These are phyloP conservation scores for Phrynocephalus versicolor DNA, from an alignment of 2,113 vertebrate genomes.

Conservation along the genomic window DNA sequence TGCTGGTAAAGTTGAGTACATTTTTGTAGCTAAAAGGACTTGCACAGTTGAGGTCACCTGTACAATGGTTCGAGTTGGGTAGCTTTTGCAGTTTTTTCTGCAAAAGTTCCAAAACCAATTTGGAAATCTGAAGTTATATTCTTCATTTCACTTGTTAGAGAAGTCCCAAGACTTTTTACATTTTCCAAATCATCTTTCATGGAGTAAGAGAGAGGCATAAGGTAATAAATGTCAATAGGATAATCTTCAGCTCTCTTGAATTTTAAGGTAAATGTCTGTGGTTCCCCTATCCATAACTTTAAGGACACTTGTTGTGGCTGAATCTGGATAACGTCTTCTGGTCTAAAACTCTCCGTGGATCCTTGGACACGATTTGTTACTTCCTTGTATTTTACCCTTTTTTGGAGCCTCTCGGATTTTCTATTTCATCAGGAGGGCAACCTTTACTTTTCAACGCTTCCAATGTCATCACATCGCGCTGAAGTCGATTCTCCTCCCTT, in stretches of 20 bases:
- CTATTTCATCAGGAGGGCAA: constrained; percentile 78
- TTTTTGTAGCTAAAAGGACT: constrained; percentile 99
- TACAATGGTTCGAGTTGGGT: constrained; percentile 94
- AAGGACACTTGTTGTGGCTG: constrained; percentile 91
- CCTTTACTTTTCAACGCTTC: constrained; percentile 84
- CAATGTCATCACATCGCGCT: constrained; percentile 91
- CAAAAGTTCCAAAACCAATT: constrained; percentile 97
- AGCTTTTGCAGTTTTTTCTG: constrained; percentile 97
- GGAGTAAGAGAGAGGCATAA: constrained; percentile 97
- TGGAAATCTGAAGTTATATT: constrained; percentile 93
- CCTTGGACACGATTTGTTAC: constrained; percentile 90
- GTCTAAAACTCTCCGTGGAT: constrained; percentile 77
- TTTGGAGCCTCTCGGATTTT: constrained; percentile 86
- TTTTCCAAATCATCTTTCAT: constrained; percentile 99
- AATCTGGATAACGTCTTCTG: constrained; percentile 93
- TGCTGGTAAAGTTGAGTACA: constrained; percentile 88
- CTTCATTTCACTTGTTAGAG: constrained; percentile 91
- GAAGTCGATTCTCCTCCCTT: constrained; percentile 91
- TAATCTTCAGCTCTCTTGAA: constrained; percentile 98
- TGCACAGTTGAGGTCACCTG: constrained; percentile 90
- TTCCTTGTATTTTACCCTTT: constrained; percentile 73
- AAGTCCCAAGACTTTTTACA: constrained; percentile 93
- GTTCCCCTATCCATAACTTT: constrained; percentile 88
- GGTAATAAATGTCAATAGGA: constrained; percentile 96
- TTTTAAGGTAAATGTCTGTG: constrained; percentile 87